Evolutionary conservation across 2,888 invertebrate genomes (phyloP), one percentile per base, ranked within the genome.

Genomic region (Hypselothyrea guttata): DNA sequence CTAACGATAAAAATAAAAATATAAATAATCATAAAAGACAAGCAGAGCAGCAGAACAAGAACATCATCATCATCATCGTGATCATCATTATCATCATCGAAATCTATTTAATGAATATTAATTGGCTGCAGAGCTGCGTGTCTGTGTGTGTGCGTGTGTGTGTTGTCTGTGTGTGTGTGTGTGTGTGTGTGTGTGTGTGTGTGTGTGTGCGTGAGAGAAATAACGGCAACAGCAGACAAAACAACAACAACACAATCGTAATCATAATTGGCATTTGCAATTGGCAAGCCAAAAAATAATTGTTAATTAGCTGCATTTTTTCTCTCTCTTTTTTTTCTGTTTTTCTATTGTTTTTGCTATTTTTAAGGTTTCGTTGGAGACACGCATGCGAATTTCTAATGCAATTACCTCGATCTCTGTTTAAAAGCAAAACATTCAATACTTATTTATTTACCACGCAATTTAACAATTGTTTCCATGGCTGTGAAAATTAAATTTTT

Each of bases 351-450:
- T 67, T 22, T 53, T 45, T 55, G 38, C 34, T 61, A 46, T 49
- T 70, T 82, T 64, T 62, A 75, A 69, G 79, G 78, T 75, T 71
- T 74, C 66, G 54, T 55, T 53, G 60, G 44, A 75, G 60, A 71
- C 71, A 71, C 69, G 75, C 84, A 73, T 78, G 72, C 79, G 85
- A 78, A 83, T 78, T 84, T 84, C 81, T 78, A 78, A 78, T 78
- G 82, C 73, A 78, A 82, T 84, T 83, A 84, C 74, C 66, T n/a
- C n/a, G n/a, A n/a, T n/a, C n/a, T n/a, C n/a, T n/a, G n/a, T n/a
- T n/a, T n/a, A n/a, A n/a, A n/a, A n/a, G n/a, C n/a, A n/a, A n/a
- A n/a, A n/a, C n/a, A n/a, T n/a, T n/a, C n/a, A n/a, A n/a, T n/a
- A n/a, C n/a, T n/a, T n/a, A n/a, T n/a, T n/a, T n/a, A n/a, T n/a